Base-by-base conservation (phyloP, 2,888 invertebrate species). In the Glyphotaelius pellucidus region DNA sequence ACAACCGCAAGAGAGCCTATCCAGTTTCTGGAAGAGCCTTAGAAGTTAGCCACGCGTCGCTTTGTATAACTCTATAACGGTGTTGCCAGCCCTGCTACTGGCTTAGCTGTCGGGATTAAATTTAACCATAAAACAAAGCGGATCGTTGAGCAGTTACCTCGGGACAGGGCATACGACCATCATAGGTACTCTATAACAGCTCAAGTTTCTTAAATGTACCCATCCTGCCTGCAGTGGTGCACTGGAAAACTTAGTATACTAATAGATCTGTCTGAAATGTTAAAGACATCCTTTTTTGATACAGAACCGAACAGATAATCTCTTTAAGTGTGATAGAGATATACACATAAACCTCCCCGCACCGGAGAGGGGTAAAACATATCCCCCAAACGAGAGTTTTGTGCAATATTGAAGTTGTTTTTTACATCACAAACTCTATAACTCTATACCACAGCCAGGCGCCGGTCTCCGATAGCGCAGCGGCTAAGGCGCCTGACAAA, bases 151-250 rank as follows among this genome's bases (percentile, higher is more conserved):
- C 67, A 88, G 88, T 30, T n/a, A 52, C 31, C 52, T 2, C 25
- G 32, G 25, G 88, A 0, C 67, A 30, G 38, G 32, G 35, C 87
- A n/a, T n/a, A 15, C 35, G 35, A 52, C 88, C 88, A 79, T 31
- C 67, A 35, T 5, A 14, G 80, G 79, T 80, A 79, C 79, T 19
- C 67, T 38, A 19, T 38, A 25, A 79, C 67, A 89, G 80, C 35
- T 89, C 88, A n/a, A 89, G 67, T 90, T 90, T 90, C 81, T 90
- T 90, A 90, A 90, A 67, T 67, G 90, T 90, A 32, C 31, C 67
- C 38, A 32, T 47, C 84, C 79, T 30, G 35, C 67, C 67, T 9
- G 25, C 67, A 67, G 67, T n/a, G 67, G 25, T 25, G 67, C 25
- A 67, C 25, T 67, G 9, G 67, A 67, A 7, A 67, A 67, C 11